Evolutionary conservation across 1,140 invertebrate genomes (phyloP).

Genomic region (Phymorhynchus buccinoides): DNA sequence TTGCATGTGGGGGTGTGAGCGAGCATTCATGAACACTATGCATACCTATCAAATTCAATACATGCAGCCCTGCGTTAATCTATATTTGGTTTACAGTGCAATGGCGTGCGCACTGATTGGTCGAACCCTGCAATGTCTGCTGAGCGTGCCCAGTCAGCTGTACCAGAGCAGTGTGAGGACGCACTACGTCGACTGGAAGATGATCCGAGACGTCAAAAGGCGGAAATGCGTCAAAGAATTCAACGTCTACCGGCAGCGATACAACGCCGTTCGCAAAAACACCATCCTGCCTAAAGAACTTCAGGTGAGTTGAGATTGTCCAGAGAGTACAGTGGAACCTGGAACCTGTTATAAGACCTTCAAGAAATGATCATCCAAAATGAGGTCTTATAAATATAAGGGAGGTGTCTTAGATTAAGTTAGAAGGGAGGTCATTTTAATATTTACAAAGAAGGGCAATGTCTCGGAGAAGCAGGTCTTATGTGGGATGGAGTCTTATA

Average conservation of each 20-base stretch:
- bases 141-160: conserved; percentile 3
- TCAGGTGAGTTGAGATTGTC: conserved; percentile 56
- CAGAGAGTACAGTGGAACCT: background rate
- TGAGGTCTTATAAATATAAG: no score
- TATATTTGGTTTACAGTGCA: background rate
- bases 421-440: no score
- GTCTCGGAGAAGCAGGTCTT: no score
- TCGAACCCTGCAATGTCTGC: background rate
- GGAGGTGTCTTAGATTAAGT: no score
- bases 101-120: conserved; percentile 24
- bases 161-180: conserved; percentile 18
- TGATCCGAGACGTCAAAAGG: conserved; percentile 87
- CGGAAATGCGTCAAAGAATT: conserved; percentile 82
- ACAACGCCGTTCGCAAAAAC: conserved; percentile 86
- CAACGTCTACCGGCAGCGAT: conserved; percentile 81
- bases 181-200: conserved; percentile 82
- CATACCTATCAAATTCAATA: background rate
- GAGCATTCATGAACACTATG: no score
- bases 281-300: conserved; percentile 86
- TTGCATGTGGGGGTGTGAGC: no score
- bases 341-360: background rate
- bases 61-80: background rate
- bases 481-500: no score
- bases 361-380: background rate
- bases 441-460: no score